phyloP scores from a whole-genome alignment of 2,888 invertebrate species.

The Diaperis boleti region DNA sequence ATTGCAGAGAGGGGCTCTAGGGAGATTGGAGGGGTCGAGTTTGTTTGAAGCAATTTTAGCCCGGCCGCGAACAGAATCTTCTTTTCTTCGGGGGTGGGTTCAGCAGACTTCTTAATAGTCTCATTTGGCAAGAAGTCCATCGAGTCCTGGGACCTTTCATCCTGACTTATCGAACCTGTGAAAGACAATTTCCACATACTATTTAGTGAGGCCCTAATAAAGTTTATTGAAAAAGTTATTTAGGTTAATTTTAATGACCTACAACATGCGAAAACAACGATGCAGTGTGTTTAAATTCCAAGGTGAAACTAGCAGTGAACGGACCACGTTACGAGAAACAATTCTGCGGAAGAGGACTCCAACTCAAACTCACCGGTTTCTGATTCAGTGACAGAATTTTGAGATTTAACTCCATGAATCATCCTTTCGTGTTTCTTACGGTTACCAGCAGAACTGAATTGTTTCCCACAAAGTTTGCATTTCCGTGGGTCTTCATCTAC shows the following conservation, averaged over 20 bases:
- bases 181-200: conserved; percentile 8
- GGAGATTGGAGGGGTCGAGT: conserved; percentile 53
- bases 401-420: conserved; percentile 45
- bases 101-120: background rate
- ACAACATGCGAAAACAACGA: background rate
- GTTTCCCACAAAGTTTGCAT: conserved; percentile 58
- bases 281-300: background rate
- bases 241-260: background rate
- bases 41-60: conserved; percentile 58
- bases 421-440: conserved; percentile 58
- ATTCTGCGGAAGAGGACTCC: background rate
- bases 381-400: conserved; percentile 9
- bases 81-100: conserved; percentile 51
- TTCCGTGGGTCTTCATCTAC: conserved; percentile 41
- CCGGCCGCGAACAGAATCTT: conserved; percentile 64
- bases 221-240: no score
- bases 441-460: conserved; percentile 58
- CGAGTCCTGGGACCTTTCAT: conserved; percentile 41
- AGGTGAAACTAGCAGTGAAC: conserved; percentile 2
- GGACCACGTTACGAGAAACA: background rate
- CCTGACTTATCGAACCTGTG: conserved; percentile 36
- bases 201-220: no score
- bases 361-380: conserved; percentile 19
- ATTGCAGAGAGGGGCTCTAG: conserved; percentile 59
- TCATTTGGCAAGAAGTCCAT: conserved; percentile 23